Conservation (phyloP, 2,113 vertebrate genomes). For the Eclectus roratus region DNA sequence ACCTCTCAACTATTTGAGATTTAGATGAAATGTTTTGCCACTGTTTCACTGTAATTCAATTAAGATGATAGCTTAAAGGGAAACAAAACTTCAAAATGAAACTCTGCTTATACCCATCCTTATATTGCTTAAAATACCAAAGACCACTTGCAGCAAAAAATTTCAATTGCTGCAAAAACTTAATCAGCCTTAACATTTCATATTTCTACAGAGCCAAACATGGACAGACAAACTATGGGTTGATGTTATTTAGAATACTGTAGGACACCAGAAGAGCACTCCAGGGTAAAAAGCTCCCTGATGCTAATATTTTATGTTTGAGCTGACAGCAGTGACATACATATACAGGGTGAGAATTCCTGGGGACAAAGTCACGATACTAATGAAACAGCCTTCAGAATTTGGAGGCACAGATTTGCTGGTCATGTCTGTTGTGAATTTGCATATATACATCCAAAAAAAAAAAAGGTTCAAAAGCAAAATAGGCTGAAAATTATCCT, state of each 20-base stretch:
- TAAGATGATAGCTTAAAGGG: slow-evolving; percentile 49
- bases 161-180: slow-evolving; percentile 42
- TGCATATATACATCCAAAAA: not conserved
- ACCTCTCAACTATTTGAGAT: slow-evolving; percentile 42
- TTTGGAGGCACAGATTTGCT: not conserved
- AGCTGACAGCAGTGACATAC: not conserved
- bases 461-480: not conserved
- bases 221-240: not conserved
- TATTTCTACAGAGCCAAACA: not conserved
- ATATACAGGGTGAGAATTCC: not conserved
- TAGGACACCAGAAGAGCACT: not conserved
- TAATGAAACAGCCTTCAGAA: not conserved
- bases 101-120: slow-evolving; percentile 45
- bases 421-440: not conserved
- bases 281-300: not conserved
- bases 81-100: slow-evolving; percentile 42
- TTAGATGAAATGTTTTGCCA: slow-evolving; percentile 59
- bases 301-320: not conserved
- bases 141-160: slow-evolving; percentile 58
- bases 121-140: slow-evolving; percentile 39
- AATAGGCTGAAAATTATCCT: not conserved
- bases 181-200: slow-evolving; percentile 42
- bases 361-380: not conserved
- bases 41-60: slow-evolving; percentile 3
- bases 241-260: slow-evolving; percentile 1